Percentiles rank a stretch among this genome's conserved stretches.
Evolutionary conservation across 2,113 vertebrate species (phyloP).

Genomic region (Pitta sordida): DNA sequence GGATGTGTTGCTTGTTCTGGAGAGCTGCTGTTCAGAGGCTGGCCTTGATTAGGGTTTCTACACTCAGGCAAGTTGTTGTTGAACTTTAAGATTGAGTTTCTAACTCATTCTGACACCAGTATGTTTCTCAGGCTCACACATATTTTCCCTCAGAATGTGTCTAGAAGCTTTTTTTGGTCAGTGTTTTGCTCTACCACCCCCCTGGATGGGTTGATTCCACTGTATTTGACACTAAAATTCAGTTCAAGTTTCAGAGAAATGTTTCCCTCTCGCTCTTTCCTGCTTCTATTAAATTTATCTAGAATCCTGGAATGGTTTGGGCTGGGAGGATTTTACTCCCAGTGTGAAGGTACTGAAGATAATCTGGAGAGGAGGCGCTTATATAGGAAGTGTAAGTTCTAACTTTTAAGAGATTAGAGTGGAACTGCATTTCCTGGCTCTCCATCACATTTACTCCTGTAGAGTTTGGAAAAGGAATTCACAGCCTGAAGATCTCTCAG

Average conservation of each 20-base stretch:
- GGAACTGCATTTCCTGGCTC: background rate
- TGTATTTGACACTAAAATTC: background rate
- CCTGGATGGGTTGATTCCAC: background rate
- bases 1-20: background rate
- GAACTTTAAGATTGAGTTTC: background rate
- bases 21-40: background rate
- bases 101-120: background rate
- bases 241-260: background rate
- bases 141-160: background rate
- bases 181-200: background rate
- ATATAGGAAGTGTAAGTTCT: background rate
- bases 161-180: background rate
- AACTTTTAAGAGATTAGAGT: background rate
- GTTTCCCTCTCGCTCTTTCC: background rate
- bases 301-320: background rate
- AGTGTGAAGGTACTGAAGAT: background rate
- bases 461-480: background rate
- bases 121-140: fast-evolving
- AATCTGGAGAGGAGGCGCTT: background rate
- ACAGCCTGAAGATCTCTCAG: background rate
- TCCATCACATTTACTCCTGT: background rate
- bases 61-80: background rate
- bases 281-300: background rate
- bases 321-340: background rate
- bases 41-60: background rate